These are phyloP conservation scores for Erpetoichthys calabaricus DNA, from an alignment of 2,797 vertebrate species.

Conservation along the genomic window DNA sequence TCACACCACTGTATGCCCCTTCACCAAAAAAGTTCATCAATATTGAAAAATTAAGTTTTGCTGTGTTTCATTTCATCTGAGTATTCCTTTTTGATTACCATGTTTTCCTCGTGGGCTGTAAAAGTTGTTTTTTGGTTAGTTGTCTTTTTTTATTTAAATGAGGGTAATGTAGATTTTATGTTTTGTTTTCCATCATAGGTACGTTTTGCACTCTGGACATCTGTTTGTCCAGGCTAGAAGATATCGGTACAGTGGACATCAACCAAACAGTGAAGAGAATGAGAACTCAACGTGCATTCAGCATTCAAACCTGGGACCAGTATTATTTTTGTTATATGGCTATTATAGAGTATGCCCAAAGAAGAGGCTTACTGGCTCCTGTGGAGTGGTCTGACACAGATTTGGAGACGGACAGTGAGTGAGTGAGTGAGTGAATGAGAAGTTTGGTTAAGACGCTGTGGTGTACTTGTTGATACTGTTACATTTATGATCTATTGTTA, in stretches of 20 bases:
- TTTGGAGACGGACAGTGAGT: conserved; percentile 69
- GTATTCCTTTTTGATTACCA: too few species aligned
- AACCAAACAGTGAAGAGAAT: conserved; percentile 60
- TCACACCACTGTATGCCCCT: too few species aligned
- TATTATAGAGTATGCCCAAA: conserved; percentile 64
- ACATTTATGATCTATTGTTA: conserved; percentile 45
- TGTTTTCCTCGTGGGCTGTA: too few species aligned
- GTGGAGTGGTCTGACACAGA: conserved; percentile 71
- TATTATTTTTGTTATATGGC: conserved; percentile 72
- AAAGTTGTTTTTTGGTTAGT: too few species aligned
- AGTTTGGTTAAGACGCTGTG: conserved; percentile 10
- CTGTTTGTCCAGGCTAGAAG: conserved; percentile 62
- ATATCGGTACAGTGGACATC: conserved; percentile 61
- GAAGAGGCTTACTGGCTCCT: conserved; percentile 51
- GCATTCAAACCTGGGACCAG: conserved; percentile 76
- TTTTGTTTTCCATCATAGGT: conserved; percentile 30
- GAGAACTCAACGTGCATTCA: conserved; percentile 66
- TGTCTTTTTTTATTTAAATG: too few species aligned
- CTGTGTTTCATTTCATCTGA: too few species aligned
- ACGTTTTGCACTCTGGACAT: conserved; percentile 76
- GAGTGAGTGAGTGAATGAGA: conserved; percentile 21
- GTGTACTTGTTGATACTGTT: conserved; percentile 44
- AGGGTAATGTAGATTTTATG: too few species aligned
- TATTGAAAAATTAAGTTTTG: too few species aligned
- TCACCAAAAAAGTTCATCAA: too few species aligned